These are phyloP conservation scores for Cactoblastis cactorum DNA, from an alignment of 2,888 invertebrate genomes.

Conservation along the genomic window DNA sequence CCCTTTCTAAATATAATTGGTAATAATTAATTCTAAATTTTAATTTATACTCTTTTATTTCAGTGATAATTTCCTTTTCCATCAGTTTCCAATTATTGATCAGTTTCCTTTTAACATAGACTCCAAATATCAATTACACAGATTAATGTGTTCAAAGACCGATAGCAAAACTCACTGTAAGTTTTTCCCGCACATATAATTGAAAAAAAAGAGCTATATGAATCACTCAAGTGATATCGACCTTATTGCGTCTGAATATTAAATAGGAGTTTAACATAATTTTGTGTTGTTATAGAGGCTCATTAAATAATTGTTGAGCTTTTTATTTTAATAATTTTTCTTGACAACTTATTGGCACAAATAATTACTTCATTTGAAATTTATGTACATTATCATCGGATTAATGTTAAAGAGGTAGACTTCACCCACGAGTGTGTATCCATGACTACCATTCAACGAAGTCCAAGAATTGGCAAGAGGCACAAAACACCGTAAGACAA, in stretches of 20 bases:
- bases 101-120: too few species aligned
- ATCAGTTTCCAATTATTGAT: too few species aligned
- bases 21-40: too few species aligned
- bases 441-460: background rate
- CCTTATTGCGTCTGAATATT: background rate
- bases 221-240: background rate
- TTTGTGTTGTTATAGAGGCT: background rate
- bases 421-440: background rate
- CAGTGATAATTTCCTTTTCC: too few species aligned
- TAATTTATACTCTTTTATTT: too few species aligned
- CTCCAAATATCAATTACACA: too few species aligned
- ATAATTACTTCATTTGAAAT: too few species aligned
- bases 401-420: background rate
- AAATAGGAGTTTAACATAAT: background rate
- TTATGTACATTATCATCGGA: too few species aligned
- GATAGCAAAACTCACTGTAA: background rate
- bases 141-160: background rate
- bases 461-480: background rate
- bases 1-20: too few species aligned
- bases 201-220: background rate
- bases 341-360: too few species aligned
- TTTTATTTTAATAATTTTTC: background rate
- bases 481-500: background rate
- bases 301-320: too few species aligned
- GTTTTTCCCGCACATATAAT: conserved; percentile 4